A percentile compares a stretch with the other conserved stretches of the same genome.
phyloP scores from a whole-genome alignment of 2,888 invertebrate genomes.

The Neoitamus cyanurus region DNA sequence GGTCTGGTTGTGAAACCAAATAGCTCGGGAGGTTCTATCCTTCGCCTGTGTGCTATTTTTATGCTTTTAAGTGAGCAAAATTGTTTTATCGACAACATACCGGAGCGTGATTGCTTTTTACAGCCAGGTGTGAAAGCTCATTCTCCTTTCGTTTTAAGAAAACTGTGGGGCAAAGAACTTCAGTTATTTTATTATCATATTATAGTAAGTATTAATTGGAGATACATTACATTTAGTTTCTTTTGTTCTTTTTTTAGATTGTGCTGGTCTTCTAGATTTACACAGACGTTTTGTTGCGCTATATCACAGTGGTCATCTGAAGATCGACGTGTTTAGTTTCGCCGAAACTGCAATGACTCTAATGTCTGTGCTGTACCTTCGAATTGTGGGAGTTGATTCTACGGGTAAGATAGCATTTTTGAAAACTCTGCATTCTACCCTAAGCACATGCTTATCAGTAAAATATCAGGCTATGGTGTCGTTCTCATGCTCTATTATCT shows the following conservation, averaged over 20 bases:
- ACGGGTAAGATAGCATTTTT: slow-evolving; percentile 79
- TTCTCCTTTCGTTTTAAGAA: neutral
- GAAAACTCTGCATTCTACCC: too few relatives aligned
- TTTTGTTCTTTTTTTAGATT: slow-evolving; percentile 69
- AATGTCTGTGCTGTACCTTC: slow-evolving; percentile 78
- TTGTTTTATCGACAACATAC: neutral
- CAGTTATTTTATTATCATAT: neutral
- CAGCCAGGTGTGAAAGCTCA: neutral
- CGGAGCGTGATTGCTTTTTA: neutral
- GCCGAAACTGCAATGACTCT: slow-evolving; percentile 82
- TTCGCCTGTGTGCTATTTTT: neutral
- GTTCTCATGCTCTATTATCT: too few relatives aligned
- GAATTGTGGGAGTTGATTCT: slow-evolving; percentile 81
- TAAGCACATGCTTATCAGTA: too few relatives aligned
- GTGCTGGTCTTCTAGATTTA: slow-evolving; percentile 74
- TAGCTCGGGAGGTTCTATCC: neutral
- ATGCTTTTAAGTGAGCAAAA: neutral
- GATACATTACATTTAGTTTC: neutral
- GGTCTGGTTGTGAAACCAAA: neutral
- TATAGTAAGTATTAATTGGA: neutral
- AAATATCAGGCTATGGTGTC: too few relatives aligned
- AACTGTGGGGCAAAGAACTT: neutral
- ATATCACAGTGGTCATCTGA: slow-evolving; percentile 68
- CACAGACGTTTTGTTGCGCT: slow-evolving; percentile 73
- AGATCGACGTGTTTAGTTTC: slow-evolving; percentile 75